Conservation (phyloP, 2,888 invertebrate genomes). For the Stictocephala bisonia region DNA sequence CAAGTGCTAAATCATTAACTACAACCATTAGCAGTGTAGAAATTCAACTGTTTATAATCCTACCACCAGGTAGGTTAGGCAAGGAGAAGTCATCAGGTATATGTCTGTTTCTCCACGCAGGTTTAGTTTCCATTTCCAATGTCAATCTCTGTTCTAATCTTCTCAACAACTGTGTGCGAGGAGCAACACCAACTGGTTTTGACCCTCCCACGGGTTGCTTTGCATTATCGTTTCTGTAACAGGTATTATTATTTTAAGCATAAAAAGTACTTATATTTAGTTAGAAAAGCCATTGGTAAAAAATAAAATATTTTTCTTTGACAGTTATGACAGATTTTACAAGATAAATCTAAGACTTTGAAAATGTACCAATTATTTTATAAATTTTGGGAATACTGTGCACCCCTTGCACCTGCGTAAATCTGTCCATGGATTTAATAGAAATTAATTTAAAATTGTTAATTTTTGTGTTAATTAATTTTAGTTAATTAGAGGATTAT, state of each 20-base stretch:
- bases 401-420: no score
- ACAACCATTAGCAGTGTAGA: not conserved
- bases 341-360: no score
- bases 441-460: no score
- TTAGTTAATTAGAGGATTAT: no score
- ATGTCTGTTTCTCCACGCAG: constrained; percentile 52
- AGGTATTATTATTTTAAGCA: not conserved
- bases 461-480: no score
- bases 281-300: not conserved
- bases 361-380: no score
- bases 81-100: constrained; percentile 68
- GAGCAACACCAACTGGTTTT: constrained; percentile 41
- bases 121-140: constrained; percentile 54
- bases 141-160: constrained; percentile 62
- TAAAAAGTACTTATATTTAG: not conserved
- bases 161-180: constrained; percentile 48
- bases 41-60: constrained; percentile 42
- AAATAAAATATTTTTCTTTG: no score
- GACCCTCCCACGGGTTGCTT: constrained; percentile 37
- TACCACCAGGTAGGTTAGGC: constrained; percentile 74
- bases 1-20: not conserved
- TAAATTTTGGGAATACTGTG: no score
- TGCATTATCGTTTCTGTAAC: constrained; percentile 11
- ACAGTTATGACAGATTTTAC: no score
- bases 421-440: no score